Conservation (phyloP, 2,797 vertebrate species). For the Bradypodion ventrale region DNA sequence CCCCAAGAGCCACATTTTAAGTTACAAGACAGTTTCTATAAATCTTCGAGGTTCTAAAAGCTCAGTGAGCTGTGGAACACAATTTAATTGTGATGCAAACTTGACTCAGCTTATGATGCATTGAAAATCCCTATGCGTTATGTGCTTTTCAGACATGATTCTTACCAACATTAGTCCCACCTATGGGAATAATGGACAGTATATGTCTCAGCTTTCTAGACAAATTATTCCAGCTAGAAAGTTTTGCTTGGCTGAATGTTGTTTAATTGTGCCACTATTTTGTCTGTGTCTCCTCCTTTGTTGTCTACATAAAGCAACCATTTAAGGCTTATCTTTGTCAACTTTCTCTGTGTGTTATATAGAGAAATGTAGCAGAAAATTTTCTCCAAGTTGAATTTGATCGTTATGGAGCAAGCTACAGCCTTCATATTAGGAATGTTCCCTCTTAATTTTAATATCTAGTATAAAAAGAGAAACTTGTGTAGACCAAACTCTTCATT, state of each 20-base stretch:
- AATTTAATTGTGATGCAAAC: not conserved
- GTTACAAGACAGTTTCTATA: not conserved
- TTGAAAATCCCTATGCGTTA: not conserved
- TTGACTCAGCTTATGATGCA: not conserved
- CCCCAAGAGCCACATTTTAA: not conserved
- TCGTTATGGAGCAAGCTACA: not conserved
- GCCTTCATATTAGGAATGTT: not conserved
- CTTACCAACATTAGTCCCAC: not conserved
- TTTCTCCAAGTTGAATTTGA: not conserved
- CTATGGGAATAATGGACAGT: not conserved
- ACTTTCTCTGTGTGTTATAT: rapidly evolving
- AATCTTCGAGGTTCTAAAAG: not conserved
- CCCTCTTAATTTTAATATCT: not conserved
- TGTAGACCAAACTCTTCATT: not conserved
- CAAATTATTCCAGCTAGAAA: conserved; percentile 4
- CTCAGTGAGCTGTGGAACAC: not conserved
- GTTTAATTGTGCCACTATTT: not conserved
- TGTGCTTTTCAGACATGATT: conserved; percentile 7
- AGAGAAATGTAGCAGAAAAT: not conserved
- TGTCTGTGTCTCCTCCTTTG: not conserved
- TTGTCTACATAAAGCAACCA: not conserved
- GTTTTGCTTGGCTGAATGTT: not conserved
- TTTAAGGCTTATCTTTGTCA: not conserved
- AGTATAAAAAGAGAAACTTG: not conserved
- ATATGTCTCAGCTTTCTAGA: not conserved